Conservation (phyloP, 2,113 vertebrate species). For the Esox niger region DNA sequence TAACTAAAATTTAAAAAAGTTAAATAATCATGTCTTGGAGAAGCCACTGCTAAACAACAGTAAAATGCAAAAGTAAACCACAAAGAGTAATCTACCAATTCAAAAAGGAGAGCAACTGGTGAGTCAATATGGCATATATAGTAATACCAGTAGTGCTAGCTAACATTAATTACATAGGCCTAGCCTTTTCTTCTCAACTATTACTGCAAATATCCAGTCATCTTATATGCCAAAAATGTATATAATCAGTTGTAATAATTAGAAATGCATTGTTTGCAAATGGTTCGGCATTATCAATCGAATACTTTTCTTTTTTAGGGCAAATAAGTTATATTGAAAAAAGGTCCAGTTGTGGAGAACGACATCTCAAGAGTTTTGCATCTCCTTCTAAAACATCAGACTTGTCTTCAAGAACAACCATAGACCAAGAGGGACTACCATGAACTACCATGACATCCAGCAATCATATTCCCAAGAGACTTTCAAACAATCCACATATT, state of each 20-base stretch:
- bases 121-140: background rate
- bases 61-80: constrained; percentile 1
- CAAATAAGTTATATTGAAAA: constrained; percentile 26
- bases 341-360: constrained; percentile 19
- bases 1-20: background rate
- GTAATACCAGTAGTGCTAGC: background rate
- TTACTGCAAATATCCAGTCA: background rate
- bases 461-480: constrained; percentile 26
- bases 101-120: constrained; percentile 12
- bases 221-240: too few species aligned
- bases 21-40: background rate
- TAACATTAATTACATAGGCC: background rate
- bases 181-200: background rate
- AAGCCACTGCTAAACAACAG: background rate
- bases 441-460: constrained; percentile 35
- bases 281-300: constrained; percentile 46
- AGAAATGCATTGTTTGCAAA: constrained; percentile 58
- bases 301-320: constrained; percentile 23
- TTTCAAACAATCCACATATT: constrained; percentile 24
- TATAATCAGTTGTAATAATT: too few species aligned
- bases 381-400: constrained; percentile 19
- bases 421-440: constrained; percentile 47
- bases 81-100: background rate
- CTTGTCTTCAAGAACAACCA: constrained; percentile 42
- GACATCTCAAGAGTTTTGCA: constrained; percentile 8